Percentiles rank a stretch among this genome's conserved stretches.
Evolutionary conservation across 2,797 vertebrate species (phyloP).

Genomic region (Argentina silus): DNA sequence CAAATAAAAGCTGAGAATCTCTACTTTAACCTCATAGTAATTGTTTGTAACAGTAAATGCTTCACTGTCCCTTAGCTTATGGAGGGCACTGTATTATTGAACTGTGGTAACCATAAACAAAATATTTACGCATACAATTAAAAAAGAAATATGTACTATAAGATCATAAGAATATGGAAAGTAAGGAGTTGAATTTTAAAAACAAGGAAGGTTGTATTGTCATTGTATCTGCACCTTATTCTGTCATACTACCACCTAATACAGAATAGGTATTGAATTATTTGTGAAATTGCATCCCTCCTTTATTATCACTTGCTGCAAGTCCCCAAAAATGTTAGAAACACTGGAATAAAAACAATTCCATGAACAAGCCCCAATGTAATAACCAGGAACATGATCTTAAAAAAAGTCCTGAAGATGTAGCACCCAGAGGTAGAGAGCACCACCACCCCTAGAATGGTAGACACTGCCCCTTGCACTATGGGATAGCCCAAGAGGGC

Average conservation of each 20-base stretch:
- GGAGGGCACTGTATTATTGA: too few species aligned
- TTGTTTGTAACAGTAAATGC: too few species aligned
- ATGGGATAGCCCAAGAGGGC: slow-evolving; percentile 81
- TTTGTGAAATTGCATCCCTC: not conserved
- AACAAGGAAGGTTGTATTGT: too few species aligned
- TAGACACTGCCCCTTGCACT: slow-evolving; percentile 85
- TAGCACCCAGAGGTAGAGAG: slow-evolving; percentile 80
- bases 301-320: slow-evolving; percentile 31
- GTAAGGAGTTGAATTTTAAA: too few species aligned
- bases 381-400: slow-evolving; percentile 88
- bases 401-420: slow-evolving; percentile 89
- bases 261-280: not conserved
- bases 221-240: not conserved
- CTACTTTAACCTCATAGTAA: too few species aligned
- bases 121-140: too few species aligned
- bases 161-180: too few species aligned
- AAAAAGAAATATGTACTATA: too few species aligned
- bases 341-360: slow-evolving; percentile 85
- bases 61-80: too few species aligned
- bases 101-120: too few species aligned
- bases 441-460: slow-evolving; percentile 80
- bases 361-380: slow-evolving; percentile 80
- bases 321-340: slow-evolving; percentile 78
- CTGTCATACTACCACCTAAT: not conserved
- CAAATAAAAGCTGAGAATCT: too few species aligned